Evolutionary conservation across 2,797 vertebrate species (phyloP).

Genomic region (Rachycentron canadum): DNA sequence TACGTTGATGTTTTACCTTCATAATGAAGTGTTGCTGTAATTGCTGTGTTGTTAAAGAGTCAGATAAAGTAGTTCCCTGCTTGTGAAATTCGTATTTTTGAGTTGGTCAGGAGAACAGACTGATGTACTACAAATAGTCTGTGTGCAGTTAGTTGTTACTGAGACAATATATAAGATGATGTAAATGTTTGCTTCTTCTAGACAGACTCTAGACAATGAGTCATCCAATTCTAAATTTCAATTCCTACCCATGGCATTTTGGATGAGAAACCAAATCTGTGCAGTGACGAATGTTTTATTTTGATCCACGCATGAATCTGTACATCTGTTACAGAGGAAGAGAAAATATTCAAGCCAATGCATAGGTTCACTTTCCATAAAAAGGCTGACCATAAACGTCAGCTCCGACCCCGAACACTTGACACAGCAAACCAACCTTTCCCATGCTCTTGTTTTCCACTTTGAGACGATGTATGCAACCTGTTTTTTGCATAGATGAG

Average conservation of each 20-base stretch:
- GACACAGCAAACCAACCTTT: neutral
- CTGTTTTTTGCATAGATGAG: no score
- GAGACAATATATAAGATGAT: neutral
- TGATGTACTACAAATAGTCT: no score
- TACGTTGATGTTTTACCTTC: no score
- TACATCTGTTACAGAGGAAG: neutral
- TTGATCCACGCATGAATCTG: neutral
- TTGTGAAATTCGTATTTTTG: neutral
- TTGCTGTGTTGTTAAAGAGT: no score
- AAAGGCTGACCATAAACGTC: slow-evolving; percentile 24
- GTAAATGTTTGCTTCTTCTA: neutral
- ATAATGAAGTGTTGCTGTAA: no score
- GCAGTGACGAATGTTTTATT: neutral
- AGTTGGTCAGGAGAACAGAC: no score
- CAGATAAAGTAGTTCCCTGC: no score
- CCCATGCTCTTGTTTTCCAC: neutral
- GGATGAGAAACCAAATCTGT: neutral
- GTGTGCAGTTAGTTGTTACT: neutral
- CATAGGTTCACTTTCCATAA: slow-evolving; percentile 6
- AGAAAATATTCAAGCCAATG: slow-evolving; percentile 7
- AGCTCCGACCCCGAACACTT: neutral
- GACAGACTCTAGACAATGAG: neutral
- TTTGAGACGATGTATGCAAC: neutral
- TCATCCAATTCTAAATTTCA: neutral
- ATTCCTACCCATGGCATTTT: neutral